phyloP scores from a whole-genome alignment of 2,888 invertebrate species.

The Thalpophila matura region DNA sequence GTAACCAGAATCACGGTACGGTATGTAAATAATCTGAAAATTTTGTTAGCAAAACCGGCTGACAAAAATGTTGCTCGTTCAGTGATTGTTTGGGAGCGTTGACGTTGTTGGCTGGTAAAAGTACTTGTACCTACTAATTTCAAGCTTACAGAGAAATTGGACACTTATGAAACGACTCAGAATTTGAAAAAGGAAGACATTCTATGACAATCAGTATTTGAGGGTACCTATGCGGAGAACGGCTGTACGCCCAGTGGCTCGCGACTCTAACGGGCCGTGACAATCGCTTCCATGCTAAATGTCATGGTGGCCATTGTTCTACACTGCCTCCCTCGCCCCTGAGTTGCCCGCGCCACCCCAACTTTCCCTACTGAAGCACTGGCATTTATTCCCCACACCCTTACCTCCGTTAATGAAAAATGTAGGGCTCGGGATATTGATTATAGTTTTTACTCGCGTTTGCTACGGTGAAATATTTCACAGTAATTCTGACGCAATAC shows the following conservation, averaged over 20 bases:
- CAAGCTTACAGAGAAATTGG: slow-evolving; percentile 26
- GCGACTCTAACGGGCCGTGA: slow-evolving; percentile 87
- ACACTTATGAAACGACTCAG: slow-evolving; percentile 36
- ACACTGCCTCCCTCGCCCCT: slow-evolving; percentile 69
- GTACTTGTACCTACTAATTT: slow-evolving; percentile 40
- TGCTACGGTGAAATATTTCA: slow-evolving; percentile 53
- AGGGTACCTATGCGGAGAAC: slow-evolving; percentile 78
- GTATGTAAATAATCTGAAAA: slow-evolving; percentile 59
- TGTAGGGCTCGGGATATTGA: slow-evolving; percentile 78
- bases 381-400: slow-evolving; percentile 84
- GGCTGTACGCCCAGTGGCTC: slow-evolving; percentile 84
- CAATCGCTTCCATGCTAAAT: slow-evolving; percentile 90
- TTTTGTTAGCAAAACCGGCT: slow-evolving; percentile 41
- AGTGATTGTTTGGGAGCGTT: slow-evolving; percentile 44
- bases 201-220: slow-evolving; percentile 78
- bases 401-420: slow-evolving; percentile 83
- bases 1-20: slow-evolving; percentile 56
- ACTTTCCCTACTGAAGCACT: slow-evolving; percentile 79
- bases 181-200: slow-evolving; percentile 66
- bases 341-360: slow-evolving; percentile 71
- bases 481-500: slow-evolving; percentile 39
- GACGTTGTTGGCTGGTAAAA: no score
- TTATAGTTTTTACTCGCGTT: slow-evolving; percentile 68
- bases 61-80: slow-evolving; percentile 45
- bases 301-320: slow-evolving; percentile 90